Evolutionary conservation across 2,888 invertebrate genomes (phyloP), one percentile per base, ranked within the genome.

Genomic region (Epiblema foenella): DNA sequence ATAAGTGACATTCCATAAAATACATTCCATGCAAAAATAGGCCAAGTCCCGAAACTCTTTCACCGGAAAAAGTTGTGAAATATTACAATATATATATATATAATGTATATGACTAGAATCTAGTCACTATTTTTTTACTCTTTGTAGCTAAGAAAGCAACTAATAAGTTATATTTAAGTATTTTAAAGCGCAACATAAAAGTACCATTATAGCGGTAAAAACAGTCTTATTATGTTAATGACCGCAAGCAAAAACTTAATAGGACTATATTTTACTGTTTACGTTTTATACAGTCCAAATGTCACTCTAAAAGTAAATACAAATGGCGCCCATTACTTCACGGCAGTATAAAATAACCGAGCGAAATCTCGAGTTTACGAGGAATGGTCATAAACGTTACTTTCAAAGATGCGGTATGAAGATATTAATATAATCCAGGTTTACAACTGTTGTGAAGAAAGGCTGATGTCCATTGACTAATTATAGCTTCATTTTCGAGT

Each of bases 401-500:
- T 29, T 17, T 60, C 46, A 60, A 24, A 12, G 29, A 20, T 56
- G 63, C 37, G 17, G 15, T 15, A 56, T 39, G n/a, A 42, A 65
- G 39, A 42, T 29, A 56, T 24, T 42, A 56, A 65, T 65, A 68
- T 68, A 62, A 68, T 62, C 20, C n/a, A n/a, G n/a, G n/a, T n/a
- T n/a, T n/a, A 58, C 18, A 46, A 56, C 42, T 46, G 29, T 42
- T 65, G 24, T 46, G 33, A 37, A 37, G 8, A 0, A 58, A 37
- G 58, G 33, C 33, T 33, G 2, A 46, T 12, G 17, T 49, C 58
- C 57, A 20, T 58, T 49, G 62, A 46, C n/a, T 1, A 33, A 7
- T 49, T 49, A 12, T 11, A n/a, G 11, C 46, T 62, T 49, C 20
- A 20, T 12, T 59, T 10, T 33, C 17, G n/a, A 15, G n/a, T 17